A percentile compares a stretch with the other conserved stretches of the same genome.
Conservation (phyloP, 2,113 vertebrate species). For the Arizona elegans region DNA sequence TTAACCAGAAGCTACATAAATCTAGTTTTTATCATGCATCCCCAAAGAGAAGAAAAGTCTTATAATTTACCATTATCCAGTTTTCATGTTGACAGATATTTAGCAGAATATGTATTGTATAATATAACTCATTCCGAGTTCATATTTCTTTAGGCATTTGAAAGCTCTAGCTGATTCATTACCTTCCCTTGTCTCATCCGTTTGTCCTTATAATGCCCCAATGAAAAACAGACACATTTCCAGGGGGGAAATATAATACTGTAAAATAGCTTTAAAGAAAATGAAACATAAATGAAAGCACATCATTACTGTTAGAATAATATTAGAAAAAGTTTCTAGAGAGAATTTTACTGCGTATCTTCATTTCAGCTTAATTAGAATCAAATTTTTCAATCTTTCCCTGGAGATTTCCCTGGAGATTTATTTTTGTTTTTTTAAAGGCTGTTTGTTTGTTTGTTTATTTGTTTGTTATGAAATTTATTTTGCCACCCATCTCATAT, state of each 20-base stretch:
- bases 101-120: conserved; percentile 29
- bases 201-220: conserved; percentile 42
- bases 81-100: conserved; percentile 36
- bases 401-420: not conserved
- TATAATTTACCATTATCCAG: conserved; percentile 53
- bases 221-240: conserved; percentile 35
- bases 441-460: too few species aligned
- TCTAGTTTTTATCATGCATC: not conserved
- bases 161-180: conserved; percentile 54
- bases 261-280: not conserved
- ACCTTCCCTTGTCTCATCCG: conserved; percentile 48
- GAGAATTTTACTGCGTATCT: not conserved
- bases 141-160: conserved; percentile 50
- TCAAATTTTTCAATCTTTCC: not conserved
- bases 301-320: not conserved
- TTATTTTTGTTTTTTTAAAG: not conserved
- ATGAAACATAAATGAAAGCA: conserved; percentile 1
- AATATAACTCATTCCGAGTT: conserved; percentile 40
- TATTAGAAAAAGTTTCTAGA: not conserved
- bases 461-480: not conserved
- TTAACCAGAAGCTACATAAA: conserved; percentile 29
- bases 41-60: conserved; percentile 11
- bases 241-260: not conserved
- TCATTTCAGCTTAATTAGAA: conserved; percentile 1
- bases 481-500: not conserved